Percentiles rank a stretch among this genome's conserved stretches.
Conservation (phyloP, 2,888 invertebrate genomes). For the Sphinx pinastri region DNA sequence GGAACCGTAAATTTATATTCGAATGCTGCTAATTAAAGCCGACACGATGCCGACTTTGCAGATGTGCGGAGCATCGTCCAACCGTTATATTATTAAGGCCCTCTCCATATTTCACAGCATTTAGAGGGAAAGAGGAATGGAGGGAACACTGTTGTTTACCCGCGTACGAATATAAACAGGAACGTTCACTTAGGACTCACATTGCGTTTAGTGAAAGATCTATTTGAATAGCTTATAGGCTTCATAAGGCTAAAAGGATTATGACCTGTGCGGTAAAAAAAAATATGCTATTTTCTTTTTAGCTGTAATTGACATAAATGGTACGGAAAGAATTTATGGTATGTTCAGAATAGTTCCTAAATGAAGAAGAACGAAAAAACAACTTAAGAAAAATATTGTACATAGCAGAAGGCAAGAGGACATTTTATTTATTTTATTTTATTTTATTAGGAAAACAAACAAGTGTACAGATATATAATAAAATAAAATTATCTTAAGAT, state of each 20-base stretch:
- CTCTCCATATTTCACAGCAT: constrained; percentile 39
- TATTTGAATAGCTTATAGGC: not conserved
- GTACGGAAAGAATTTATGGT: too few relatives aligned
- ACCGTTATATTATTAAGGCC: constrained; percentile 42
- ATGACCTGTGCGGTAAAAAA: not conserved
- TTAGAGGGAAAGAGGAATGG: constrained; percentile 25
- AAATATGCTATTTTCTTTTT: not conserved
- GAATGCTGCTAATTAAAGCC: constrained; percentile 59
- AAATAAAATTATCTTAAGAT: too few relatives aligned
- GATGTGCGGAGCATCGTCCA: constrained; percentile 35
- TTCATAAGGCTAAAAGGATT: not conserved
- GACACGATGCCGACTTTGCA: constrained; percentile 43
- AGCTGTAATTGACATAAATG: too few relatives aligned
- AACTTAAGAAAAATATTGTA: too few relatives aligned
- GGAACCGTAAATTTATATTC: constrained; percentile 50
- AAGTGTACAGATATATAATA: too few relatives aligned
- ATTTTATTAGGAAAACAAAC: too few relatives aligned
- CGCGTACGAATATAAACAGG: constrained; percentile 1
- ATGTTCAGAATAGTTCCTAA: too few relatives aligned
- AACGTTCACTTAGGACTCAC: not conserved
- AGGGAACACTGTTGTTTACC: constrained; percentile 4
- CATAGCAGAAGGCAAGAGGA: too few relatives aligned
- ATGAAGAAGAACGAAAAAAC: too few relatives aligned
- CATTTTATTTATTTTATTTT: too few relatives aligned
- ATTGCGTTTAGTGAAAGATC: not conserved